These are phyloP conservation scores for Felis chaus DNA, from an alignment of 2,113 vertebrate species.

Conservation along the genomic window DNA sequence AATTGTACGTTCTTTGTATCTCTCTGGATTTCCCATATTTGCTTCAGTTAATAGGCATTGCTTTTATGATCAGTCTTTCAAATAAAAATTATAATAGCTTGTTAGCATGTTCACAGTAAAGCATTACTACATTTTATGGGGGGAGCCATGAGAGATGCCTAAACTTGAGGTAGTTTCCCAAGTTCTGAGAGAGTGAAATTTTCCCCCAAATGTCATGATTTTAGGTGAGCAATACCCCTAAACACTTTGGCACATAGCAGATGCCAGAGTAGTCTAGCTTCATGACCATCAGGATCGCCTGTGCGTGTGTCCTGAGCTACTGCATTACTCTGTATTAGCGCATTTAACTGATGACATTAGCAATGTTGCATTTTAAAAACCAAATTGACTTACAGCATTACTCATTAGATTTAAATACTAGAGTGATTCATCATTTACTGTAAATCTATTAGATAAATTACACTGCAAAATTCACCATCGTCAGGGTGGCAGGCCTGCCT, in stretches of 20 bases:
- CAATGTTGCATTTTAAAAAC: slow-evolving; percentile 78
- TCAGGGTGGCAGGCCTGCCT: slow-evolving; percentile 73
- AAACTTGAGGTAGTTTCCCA: not conserved
- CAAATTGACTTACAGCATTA: slow-evolving; percentile 78
- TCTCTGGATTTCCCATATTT: slow-evolving; percentile 5
- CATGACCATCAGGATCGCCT: slow-evolving; percentile 64
- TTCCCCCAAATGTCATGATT: not conserved
- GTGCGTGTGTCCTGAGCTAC: slow-evolving; percentile 54
- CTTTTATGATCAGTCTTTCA: not conserved
- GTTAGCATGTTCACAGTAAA: not conserved
- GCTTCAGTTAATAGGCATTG: not conserved
- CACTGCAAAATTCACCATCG: slow-evolving; percentile 71
- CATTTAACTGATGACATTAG: slow-evolving; percentile 81
- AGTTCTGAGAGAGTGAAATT: not conserved
- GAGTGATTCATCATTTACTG: slow-evolving; percentile 86
- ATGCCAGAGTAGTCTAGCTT: slow-evolving; percentile 56
- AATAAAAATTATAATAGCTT: not conserved
- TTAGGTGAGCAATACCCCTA: slow-evolving; percentile 33
- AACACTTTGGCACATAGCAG: slow-evolving; percentile 16
- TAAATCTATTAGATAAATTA: slow-evolving; percentile 82
- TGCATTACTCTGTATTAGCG: slow-evolving; percentile 72
- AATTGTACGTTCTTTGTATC: slow-evolving; percentile 17
- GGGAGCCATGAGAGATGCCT: not conserved
- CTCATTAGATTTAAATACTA: slow-evolving; percentile 84
- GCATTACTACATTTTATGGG: not conserved